These are phyloP conservation scores for Trachythela sp. DNA, from an alignment of 64 coral and sea anemone species.

Conservation along the genomic window DNA sequence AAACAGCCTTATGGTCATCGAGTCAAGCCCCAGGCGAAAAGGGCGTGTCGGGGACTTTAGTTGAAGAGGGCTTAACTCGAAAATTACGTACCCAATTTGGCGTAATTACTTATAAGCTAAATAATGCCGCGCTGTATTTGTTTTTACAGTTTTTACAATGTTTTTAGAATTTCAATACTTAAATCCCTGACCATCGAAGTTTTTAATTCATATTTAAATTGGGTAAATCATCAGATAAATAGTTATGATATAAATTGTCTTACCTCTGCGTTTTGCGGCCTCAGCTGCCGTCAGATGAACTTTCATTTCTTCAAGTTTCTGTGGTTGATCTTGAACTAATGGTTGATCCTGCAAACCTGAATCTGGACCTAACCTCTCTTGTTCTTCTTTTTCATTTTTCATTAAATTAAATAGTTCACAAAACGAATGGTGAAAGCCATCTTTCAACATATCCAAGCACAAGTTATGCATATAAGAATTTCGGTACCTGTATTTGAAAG, in stretches of 20 bases:
- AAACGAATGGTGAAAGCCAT: slow-evolving; percentile 95
- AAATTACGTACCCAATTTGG: no score
- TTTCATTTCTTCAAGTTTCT: slow-evolving; percentile 85
- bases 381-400: slow-evolving; percentile 66
- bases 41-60: no score
- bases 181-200: no score
- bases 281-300: slow-evolving; percentile 80
- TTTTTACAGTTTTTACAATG: no score
- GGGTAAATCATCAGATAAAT: no score
- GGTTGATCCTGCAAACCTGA: slow-evolving; percentile 69
- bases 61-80: no score
- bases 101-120: no score
- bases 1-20: no score
- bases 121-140: no score
- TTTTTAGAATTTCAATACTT: no score
- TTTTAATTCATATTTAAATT: no score
- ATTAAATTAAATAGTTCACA: slow-evolving; percentile 87
- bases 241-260: neutral
- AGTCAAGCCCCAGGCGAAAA: no score
- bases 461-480: slow-evolving; percentile 94
- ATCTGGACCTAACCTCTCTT: slow-evolving; percentile 62
- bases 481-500: slow-evolving; percentile 70
- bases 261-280: slow-evolving; percentile 82
- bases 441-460: slow-evolving; percentile 96
- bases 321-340: slow-evolving; percentile 72